These are phyloP conservation scores for Dipodomys merriami DNA, from an alignment of 2,113 vertebrate genomes.

Conservation along the genomic window DNA sequence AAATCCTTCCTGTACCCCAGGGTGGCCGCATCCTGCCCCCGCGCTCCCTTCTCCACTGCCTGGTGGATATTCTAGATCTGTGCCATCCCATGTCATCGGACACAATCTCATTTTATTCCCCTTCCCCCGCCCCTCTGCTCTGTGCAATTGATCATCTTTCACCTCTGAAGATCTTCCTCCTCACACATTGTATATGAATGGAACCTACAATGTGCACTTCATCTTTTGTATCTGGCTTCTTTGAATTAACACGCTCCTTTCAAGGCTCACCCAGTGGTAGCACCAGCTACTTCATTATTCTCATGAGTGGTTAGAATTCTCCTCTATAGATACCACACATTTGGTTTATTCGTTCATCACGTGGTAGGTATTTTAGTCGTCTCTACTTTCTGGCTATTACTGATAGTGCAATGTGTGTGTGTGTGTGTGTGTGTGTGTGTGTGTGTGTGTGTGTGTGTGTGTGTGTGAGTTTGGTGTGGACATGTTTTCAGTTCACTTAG, in stretches of 20 bases:
- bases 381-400: neutral
- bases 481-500: neutral
- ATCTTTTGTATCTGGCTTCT: neutral
- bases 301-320: neutral
- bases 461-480: neutral
- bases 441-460: neutral
- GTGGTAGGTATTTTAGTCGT: neutral
- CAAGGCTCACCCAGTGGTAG: neutral
- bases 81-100: too few species aligned
- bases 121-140: neutral
- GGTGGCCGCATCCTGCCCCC: accelerated
- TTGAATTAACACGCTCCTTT: neutral
- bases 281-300: neutral
- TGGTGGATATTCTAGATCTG: accelerated
- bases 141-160: neutral
- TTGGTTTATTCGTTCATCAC: neutral
- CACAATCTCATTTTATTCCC: accelerated
- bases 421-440: neutral
- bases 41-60: accelerated
- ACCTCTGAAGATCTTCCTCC: neutral
- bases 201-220: accelerated
- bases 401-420: neutral
- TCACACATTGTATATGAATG: accelerated
- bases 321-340: neutral
- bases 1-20: accelerated